These are phyloP conservation scores for Falco cherrug DNA, from an alignment of 2,797 vertebrate species.

Conservation along the genomic window DNA sequence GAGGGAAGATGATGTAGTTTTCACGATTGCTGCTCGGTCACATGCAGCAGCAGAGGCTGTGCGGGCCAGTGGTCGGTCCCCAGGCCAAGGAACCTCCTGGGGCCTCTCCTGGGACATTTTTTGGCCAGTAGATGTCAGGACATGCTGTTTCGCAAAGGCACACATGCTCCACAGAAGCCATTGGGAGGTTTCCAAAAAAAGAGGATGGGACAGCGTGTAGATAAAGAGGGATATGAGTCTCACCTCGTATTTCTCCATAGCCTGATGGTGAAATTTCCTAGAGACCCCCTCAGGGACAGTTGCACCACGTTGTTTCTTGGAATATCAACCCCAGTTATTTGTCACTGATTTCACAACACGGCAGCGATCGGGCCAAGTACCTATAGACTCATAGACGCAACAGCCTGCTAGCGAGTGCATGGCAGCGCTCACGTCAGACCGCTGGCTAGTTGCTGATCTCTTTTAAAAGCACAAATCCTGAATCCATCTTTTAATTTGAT, in stretches of 20 bases:
- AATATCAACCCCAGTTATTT: not conserved
- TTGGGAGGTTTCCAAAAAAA: not conserved
- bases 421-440: rapidly evolving
- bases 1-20: not conserved
- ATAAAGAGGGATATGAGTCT: not conserved
- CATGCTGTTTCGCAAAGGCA: not conserved
- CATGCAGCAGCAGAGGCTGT: not conserved
- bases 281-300: not conserved
- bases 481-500: not conserved
- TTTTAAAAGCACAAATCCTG: not conserved
- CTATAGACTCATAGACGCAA: not conserved
- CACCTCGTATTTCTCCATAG: not conserved
- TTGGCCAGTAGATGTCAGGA: not conserved
- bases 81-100: not conserved
- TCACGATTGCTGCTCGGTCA: not conserved
- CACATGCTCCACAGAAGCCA: not conserved
- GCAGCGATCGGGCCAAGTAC: not conserved
- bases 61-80: not conserved
- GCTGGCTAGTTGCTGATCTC: not conserved
- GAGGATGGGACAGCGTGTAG: not conserved
- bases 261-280: not conserved
- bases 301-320: not conserved
- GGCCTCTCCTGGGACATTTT: not conserved
- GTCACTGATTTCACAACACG: not conserved
- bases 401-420: rapidly evolving